Conservation (phyloP, 2,888 invertebrate species). For the Candidula unifasciata region DNA sequence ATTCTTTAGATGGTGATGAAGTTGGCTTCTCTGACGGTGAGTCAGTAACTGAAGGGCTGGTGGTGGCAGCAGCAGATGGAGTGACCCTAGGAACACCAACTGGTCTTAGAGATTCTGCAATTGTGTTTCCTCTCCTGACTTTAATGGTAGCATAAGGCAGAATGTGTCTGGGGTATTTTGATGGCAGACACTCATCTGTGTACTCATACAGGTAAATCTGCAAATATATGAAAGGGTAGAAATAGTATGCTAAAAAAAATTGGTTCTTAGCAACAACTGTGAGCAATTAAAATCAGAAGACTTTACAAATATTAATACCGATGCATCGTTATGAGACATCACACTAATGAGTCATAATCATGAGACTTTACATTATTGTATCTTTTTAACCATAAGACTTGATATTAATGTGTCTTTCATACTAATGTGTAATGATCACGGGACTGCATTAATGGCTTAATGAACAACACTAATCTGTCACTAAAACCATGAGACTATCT, state of each 20-base stretch:
- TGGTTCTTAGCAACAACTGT: not conserved
- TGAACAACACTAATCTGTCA: too few species aligned
- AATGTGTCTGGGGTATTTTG: constrained; percentile 66
- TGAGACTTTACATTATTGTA: too few species aligned
- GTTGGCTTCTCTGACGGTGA: not conserved
- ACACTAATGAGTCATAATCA: too few species aligned
- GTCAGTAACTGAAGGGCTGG: not conserved
- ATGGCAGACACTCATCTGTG: constrained; percentile 68
- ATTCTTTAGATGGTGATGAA: not conserved
- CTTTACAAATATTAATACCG: too few species aligned
- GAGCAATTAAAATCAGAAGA: not conserved
- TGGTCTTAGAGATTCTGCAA: not conserved
- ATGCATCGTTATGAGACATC: too few species aligned
- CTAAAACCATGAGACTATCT: too few species aligned
- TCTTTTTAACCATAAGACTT: too few species aligned
- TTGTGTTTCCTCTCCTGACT: constrained; percentile 17
- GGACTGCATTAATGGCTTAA: too few species aligned
- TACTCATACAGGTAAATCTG: constrained; percentile 73
- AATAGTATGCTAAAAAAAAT: not conserved
- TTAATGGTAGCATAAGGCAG: constrained; percentile 66
- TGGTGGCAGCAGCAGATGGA: not conserved
- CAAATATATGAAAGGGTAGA: constrained; percentile 36
- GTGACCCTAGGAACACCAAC: not conserved
- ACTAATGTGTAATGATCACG: too few species aligned
- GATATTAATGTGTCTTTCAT: too few species aligned